Conservation (phyloP, 2,888 invertebrate genomes). For the Doris montereyensis region DNA sequence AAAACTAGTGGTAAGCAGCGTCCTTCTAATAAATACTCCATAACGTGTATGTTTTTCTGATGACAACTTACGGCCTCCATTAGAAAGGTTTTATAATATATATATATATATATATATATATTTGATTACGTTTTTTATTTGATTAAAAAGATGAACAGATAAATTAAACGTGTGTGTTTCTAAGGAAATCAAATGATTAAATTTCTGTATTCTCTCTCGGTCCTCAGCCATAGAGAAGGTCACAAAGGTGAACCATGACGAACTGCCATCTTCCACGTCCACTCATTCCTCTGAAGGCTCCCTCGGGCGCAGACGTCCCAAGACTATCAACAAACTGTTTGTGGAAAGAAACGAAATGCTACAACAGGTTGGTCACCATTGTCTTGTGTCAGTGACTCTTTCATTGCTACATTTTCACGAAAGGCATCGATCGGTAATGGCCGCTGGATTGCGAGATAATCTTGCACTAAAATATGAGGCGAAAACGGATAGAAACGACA, state of each 20-base stretch:
- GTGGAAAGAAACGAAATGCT: constrained; percentile 33
- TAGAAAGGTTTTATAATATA: no score
- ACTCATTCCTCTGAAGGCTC: background rate
- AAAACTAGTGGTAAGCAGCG: constrained; percentile 33
- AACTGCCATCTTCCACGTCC: background rate
- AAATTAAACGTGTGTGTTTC: background rate
- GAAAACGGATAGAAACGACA: no score
- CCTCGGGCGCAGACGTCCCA: constrained; percentile 14
- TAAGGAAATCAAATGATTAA: background rate
- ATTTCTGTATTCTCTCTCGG: background rate
- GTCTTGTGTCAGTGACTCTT: background rate
- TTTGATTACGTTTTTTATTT: no score
- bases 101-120: no score
- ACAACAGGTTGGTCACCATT: background rate
- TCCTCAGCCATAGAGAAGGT: constrained; percentile 37
- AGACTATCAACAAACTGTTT: constrained; percentile 39
- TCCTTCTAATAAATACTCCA: no score
- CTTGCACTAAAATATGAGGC: no score
- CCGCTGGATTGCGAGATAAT: no score
- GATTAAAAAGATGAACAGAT: no score
- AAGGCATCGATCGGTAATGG: no score
- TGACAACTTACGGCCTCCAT: no score
- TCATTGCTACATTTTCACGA: no score
- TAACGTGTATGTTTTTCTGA: no score
- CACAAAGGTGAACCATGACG: constrained; percentile 27